Evolutionary conservation across 2,113 vertebrate genomes (phyloP), one percentile per base, ranked within the genome.

Genomic region (Hypanus sabinus): DNA sequence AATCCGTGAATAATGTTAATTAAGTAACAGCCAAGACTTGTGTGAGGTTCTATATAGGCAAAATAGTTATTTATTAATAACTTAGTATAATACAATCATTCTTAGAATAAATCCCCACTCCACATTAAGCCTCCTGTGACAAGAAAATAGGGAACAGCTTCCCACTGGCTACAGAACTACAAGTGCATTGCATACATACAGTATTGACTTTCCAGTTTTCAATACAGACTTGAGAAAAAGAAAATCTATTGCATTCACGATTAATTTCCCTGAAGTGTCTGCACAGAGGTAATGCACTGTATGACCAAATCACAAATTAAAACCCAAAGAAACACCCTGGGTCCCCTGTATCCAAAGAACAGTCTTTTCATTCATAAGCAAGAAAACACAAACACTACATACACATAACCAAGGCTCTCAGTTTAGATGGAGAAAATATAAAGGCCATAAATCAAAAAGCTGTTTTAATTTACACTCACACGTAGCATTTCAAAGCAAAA

Each of bases 51-150:
- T 96, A 96, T 96, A 96, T 99, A 99, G 97, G 97, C 98, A 99
- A 99, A 99, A 99, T 99, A 99, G 97, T 97, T 97, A 98, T 99
- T 99, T 99, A 99, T 99, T 99, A 99, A 99, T 99, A 99, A 99
- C 97, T 99, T 99, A 99, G 97, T 97, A 97, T 96, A 98, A 97
- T 98, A 99, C 91, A 75, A 93, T 93, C 98, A 98, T 98, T 98
- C 97, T 97, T 97, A 98, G 97, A 97, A 97, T 97, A 97, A 97
- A 97, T 96, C 96, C 96, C 96, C 96, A 96, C 96, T 95, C 96
- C 96, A 97, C 95, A 96, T 96, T 96, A 97, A 95, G 96, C 94
- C 62, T 0, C 94, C 94, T 96, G 95, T 94, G 94, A 94, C 94
- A 94, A 94, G 94, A 94, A 95, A 94, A 94, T 93, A 96, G 96